Evolutionary conservation across 2,888 invertebrate genomes (phyloP).

Genomic region (Agriotes lineatus): DNA sequence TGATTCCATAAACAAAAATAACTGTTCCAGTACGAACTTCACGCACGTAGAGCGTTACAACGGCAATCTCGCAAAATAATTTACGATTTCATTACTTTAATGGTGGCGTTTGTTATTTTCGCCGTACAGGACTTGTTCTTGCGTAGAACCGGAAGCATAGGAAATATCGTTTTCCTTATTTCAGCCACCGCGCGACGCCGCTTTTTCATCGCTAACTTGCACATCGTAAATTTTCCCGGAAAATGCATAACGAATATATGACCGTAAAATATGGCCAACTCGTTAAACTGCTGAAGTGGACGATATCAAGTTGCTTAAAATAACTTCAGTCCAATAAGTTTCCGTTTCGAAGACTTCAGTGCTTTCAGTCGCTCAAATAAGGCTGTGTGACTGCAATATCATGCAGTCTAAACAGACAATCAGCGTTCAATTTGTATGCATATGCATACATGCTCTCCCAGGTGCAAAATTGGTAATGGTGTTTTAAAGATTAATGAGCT

Average conservation of each 20-base stretch:
- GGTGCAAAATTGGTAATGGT: conserved; percentile 10
- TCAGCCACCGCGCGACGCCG: neutral
- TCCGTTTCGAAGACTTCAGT: neutral
- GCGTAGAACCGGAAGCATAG: neutral
- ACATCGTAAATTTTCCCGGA: neutral
- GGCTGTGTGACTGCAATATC: too few relatives aligned
- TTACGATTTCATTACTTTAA: too few relatives aligned
- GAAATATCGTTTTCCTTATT: neutral
- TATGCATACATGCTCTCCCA: neutral
- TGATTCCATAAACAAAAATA: too few relatives aligned
- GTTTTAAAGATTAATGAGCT: conserved; percentile 13
- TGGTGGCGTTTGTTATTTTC: neutral
- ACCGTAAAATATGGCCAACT: neutral
- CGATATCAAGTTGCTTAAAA: neutral
- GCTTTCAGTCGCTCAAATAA: too few relatives aligned
- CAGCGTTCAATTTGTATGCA: neutral
- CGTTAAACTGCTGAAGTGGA: neutral
- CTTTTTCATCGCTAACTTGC: neutral
- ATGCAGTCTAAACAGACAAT: neutral
- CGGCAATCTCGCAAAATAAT: too few relatives aligned
- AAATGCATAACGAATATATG: neutral
- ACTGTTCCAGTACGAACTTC: too few relatives aligned
- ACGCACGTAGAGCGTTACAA: too few relatives aligned
- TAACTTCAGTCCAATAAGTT: neutral
- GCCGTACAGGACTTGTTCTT: neutral